phyloP scores from a whole-genome alignment of 2,888 invertebrate genomes.

The Hylaea fasciaria region DNA sequence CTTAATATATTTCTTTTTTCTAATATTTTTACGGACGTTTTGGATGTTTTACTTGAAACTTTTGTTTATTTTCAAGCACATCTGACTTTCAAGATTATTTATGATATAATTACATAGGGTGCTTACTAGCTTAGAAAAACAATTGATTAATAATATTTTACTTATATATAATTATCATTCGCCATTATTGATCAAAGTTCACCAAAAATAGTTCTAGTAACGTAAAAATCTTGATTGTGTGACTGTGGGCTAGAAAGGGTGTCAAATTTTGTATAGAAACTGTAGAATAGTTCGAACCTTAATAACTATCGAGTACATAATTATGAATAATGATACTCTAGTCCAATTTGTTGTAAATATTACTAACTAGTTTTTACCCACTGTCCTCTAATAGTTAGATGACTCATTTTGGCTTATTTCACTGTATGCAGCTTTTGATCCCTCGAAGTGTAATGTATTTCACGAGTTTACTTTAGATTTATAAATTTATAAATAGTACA shows the following conservation, averaged over 20 bases:
- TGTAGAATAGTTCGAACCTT: conserved; percentile 4
- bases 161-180: too few species aligned
- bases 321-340: conserved; percentile 23
- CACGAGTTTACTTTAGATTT: conserved; percentile 1
- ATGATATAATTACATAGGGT: background rate
- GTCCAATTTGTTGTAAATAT: conserved; percentile 36
- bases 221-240: background rate
- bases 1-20: conserved; percentile 41
- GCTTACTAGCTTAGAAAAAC: background rate
- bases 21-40: conserved; percentile 17
- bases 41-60: background rate
- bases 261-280: conserved; percentile 18
- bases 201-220: too few species aligned
- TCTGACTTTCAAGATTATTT: background rate
- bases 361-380: conserved; percentile 10
- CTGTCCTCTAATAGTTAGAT: conserved; percentile 15
- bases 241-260: background rate
- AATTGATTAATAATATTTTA: background rate
- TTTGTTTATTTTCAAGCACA: background rate
- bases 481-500: background rate
- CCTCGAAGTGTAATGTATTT: conserved; percentile 14
- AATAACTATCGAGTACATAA: conserved; percentile 6
- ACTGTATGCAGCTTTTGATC: conserved; percentile 31
- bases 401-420: conserved; percentile 24
- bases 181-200: too few species aligned